Evolutionary conservation across 2,888 invertebrate genomes (phyloP), one percentile per base, ranked within the genome.

Genomic region (Elmis aenea): DNA sequence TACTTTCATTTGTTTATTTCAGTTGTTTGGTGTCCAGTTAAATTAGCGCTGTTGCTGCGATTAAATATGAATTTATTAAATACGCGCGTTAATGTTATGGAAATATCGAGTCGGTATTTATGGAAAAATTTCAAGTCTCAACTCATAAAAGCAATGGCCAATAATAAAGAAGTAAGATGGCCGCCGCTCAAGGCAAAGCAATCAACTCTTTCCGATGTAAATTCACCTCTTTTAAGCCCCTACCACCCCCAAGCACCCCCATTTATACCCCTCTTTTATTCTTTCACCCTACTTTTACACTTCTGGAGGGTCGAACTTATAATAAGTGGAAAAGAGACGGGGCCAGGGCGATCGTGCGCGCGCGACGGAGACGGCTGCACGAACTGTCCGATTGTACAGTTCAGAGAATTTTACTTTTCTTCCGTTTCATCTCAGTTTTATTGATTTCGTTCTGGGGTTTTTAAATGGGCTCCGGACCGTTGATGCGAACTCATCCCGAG

Each of bases 241-340:
- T 40, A 46, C 55, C 57, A 56, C 58, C 58, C 57, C 56, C 58
- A 53, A 56, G 53, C 56, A 54, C 59, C 55, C 58, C 55, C 58
- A 56, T 62, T 62, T 57, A 59, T 59, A 58, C 62, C 63, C 62
- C 64, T 64, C 62, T 64, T 62, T 62, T 63, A 63, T 64, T 65
- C 64, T 65, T 65, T 64, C 64, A 64, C 64, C 65, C 65, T 65
- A 65, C 65, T 65, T 65, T 65, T 64, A 62, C 62, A 62, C 61
- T 62, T 62, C 58, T 54, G 57, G 60, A 57, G 33, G 43, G 38
- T 35, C 38, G 33, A 32, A 26, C 44, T 32, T 36, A 30, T 38
- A 47, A 45, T 40, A 40, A 45, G 45, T 45, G 33, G 40, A 43
- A 47, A 42, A 42, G 38, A 40, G 45, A 47, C 26, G 29, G 21